Evolutionary conservation across 2,113 vertebrate genomes (phyloP).

Genomic region (Bos javanicus): DNA sequence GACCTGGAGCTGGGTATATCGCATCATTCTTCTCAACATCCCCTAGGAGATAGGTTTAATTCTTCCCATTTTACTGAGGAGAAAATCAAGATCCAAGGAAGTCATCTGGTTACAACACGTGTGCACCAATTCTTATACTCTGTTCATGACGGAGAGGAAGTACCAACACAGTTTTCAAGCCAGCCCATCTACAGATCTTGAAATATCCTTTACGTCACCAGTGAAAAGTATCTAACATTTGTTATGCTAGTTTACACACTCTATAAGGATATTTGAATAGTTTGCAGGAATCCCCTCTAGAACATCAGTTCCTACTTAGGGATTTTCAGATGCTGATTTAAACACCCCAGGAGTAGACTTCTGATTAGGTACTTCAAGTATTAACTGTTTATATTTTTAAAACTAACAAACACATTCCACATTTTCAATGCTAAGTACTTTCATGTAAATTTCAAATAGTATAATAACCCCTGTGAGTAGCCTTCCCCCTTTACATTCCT

Average conservation of each 20-base stretch:
- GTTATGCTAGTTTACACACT: background rate
- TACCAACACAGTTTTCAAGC: background rate
- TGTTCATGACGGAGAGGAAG: background rate
- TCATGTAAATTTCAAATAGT: background rate
- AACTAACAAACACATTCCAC: background rate
- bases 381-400: background rate
- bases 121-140: background rate
- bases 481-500: background rate
- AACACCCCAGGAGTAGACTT: background rate
- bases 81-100: background rate
- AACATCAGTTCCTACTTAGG: background rate
- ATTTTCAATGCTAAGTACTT: background rate
- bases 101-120: background rate
- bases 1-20: background rate
- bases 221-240: background rate
- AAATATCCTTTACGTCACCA: background rate
- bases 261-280: background rate
- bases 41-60: background rate
- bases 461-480: background rate
- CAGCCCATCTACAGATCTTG: background rate
- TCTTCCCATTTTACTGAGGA: background rate
- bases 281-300: background rate
- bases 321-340: background rate
- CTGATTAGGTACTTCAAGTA: background rate
- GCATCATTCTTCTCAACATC: background rate